A percentile compares a stretch with the other conserved stretches of the same genome.
Evolutionary conservation across 2,797 vertebrate species (phyloP).

Genomic region (Okamejei kenojei): DNA sequence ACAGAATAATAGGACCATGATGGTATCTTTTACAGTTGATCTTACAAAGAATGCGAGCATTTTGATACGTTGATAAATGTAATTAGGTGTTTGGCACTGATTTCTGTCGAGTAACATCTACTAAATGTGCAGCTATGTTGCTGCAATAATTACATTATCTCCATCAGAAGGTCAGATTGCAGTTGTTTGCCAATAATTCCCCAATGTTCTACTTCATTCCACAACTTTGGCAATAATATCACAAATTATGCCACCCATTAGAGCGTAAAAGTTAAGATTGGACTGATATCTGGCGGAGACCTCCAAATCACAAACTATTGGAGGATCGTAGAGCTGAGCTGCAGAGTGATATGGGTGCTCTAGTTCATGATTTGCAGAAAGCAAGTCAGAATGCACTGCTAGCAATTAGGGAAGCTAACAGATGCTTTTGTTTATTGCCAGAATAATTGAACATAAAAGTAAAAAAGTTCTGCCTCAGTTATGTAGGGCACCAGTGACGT

Average conservation of each 20-base stretch:
- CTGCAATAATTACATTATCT: not conserved
- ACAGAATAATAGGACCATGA: not conserved
- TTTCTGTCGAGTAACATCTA: not conserved
- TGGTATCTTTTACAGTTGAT: not conserved
- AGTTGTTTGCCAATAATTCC: not conserved
- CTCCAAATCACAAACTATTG: not conserved
- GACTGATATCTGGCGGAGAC: not conserved
- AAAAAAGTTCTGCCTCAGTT: no score
- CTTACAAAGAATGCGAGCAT: not conserved
- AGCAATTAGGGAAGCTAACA: no score
- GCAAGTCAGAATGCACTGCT: no score
- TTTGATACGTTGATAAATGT: not conserved
- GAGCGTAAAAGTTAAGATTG: not conserved
- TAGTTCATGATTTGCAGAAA: no score
- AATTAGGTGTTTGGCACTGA: not conserved
- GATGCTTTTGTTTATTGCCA: no score
- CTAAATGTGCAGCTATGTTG: not conserved
- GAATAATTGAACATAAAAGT: no score
- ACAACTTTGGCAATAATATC: not conserved
- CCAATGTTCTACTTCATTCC: not conserved
- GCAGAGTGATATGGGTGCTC: no score
- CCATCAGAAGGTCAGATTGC: not conserved
- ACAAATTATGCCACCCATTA: not conserved
- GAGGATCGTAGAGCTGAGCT: no score
- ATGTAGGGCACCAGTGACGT: no score